Evolutionary conservation across 2,888 invertebrate genomes (phyloP).

Genomic region (Drosophila setosimentum): DNA sequence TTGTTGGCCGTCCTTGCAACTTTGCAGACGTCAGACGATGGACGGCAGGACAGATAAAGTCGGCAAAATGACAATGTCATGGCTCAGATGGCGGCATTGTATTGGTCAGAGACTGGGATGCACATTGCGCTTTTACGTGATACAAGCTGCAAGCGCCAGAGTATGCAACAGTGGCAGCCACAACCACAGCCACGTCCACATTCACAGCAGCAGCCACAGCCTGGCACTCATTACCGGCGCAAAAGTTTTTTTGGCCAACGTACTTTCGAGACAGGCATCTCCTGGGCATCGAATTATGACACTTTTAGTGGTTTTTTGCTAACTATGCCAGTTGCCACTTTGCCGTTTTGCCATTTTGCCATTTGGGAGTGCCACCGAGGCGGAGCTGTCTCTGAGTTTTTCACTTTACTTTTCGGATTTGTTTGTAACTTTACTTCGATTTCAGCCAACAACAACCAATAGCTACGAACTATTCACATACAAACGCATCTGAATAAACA

Average conservation of each 20-base stretch:
- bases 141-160: constrained; percentile 14
- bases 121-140: constrained; percentile 59
- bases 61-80: constrained; percentile 15
- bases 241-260: constrained; percentile 74
- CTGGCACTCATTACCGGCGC: constrained; percentile 72
- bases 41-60: constrained; percentile 5
- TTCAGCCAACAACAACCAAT: constrained; percentile 48
- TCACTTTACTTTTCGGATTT: constrained; percentile 60
- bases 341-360: constrained; percentile 28
- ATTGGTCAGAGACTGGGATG: neutral
- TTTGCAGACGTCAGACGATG: constrained; percentile 25
- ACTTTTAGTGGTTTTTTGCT: constrained; percentile 50
- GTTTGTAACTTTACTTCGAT: constrained; percentile 75
- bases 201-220: constrained; percentile 33
- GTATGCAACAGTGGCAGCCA: constrained; percentile 15
- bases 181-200: constrained; percentile 10
- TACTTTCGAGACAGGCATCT: constrained; percentile 80
- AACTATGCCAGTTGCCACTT: constrained; percentile 40
- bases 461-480: constrained; percentile 5
- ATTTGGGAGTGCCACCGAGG: constrained; percentile 29
- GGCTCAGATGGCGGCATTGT: constrained; percentile 1
- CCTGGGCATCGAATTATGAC: constrained; percentile 83
- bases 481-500: neutral
- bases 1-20: constrained; percentile 17
- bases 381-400: constrained; percentile 51